Percentiles rank a stretch among this genome's conserved stretches.
These are phyloP conservation scores for Alosa sapidissima DNA, from an alignment of 2,797 vertebrate species.

Conservation along the genomic window DNA sequence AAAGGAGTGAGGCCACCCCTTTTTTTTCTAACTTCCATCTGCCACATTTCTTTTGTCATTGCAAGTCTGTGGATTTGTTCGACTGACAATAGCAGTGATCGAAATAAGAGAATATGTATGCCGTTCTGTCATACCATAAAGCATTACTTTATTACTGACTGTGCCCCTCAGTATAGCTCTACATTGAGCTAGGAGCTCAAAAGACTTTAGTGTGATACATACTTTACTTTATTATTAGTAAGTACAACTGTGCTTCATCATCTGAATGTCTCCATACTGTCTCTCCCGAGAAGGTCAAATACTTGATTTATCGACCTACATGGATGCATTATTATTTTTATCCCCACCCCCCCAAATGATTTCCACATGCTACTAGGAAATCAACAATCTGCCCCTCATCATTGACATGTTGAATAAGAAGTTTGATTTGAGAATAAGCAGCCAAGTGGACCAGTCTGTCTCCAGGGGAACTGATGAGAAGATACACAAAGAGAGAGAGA, in stretches of 20 bases:
- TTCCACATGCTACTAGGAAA: constrained; percentile 23
- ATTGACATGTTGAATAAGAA: constrained; percentile 4
- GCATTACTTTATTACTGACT: constrained; percentile 29
- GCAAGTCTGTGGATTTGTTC: constrained; percentile 58
- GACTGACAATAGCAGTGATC: constrained; percentile 58
- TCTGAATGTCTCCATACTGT: constrained; percentile 27
- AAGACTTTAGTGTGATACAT: constrained; percentile 44
- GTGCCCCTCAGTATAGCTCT: constrained; percentile 45
- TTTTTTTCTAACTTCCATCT: background rate
- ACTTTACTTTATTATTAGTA: constrained; percentile 54
- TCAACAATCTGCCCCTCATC: background rate
- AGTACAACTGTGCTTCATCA: constrained; percentile 61
- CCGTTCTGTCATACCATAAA: constrained; percentile 47
- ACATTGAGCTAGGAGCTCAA: constrained; percentile 48
- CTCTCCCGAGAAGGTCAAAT: constrained; percentile 17
- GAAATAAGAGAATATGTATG: constrained; percentile 54
- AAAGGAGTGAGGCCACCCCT: constrained; percentile 31
- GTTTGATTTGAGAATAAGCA: constrained; percentile 12
- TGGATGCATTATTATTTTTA: constrained; percentile 1
- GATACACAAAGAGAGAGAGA: background rate
- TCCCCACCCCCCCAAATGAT: background rate
- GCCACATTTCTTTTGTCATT: constrained; percentile 38
- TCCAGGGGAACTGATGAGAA: constrained; percentile 4
- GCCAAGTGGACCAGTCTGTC: background rate
- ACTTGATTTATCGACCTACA: background rate